These are phyloP conservation scores for Mythimna lalbum DNA, from an alignment of 2,888 invertebrate species.

Conservation along the genomic window DNA sequence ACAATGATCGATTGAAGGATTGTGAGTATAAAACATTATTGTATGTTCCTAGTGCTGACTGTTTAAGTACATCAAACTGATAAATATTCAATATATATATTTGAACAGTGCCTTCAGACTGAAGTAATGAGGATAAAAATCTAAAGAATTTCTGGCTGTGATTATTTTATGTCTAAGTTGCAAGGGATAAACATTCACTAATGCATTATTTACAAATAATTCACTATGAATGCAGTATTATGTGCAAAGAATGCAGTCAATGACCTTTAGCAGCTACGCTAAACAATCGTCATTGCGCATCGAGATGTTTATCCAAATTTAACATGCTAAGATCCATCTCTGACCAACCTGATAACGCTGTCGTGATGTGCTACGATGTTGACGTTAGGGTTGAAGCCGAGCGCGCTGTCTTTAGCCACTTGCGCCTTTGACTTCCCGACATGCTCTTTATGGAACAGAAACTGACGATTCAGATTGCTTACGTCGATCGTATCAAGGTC, in stretches of 20 bases:
- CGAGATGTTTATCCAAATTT: conserved; percentile 30
- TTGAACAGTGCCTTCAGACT: too few species aligned
- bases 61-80: too few species aligned
- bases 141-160: not conserved
- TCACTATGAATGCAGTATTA: not conserved
- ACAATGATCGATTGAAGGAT: too few species aligned
- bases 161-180: not conserved
- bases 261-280: conserved; percentile 35
- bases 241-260: conserved; percentile 41
- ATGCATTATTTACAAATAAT: not conserved
- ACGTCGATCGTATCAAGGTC: conserved; percentile 99
- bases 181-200: not conserved
- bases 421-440: conserved; percentile 99
- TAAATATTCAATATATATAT: too few species aligned
- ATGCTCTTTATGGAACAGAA: conserved; percentile 99
- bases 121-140: not conserved
- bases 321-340: not conserved
- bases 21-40: too few species aligned
- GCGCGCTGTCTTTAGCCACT: conserved; percentile 97
- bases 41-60: too few species aligned
- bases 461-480: conserved; percentile 99
- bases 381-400: conserved; percentile 96
- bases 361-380: conserved; percentile 97
- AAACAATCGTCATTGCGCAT: conserved; percentile 12
- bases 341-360: conserved; percentile 95